These are phyloP conservation scores for Leptinotarsa juncta DNA, from an alignment of 2,888 invertebrate genomes.

Conservation along the genomic window DNA sequence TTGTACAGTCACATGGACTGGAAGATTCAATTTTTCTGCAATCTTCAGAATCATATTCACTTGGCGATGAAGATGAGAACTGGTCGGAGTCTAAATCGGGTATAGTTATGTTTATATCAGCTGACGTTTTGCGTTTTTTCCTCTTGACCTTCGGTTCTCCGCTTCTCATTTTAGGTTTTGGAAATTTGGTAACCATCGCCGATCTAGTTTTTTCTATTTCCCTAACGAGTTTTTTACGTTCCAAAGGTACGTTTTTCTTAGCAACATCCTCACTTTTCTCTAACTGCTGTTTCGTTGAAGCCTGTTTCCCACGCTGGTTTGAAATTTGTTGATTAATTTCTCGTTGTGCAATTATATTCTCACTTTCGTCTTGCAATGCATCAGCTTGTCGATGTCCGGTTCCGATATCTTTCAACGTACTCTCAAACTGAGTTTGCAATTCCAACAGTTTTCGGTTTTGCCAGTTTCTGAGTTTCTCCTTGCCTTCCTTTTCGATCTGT, in stretches of 20 bases:
- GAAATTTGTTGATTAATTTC: conserved; percentile 53
- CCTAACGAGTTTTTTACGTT: conserved; percentile 60
- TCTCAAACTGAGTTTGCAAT: conserved; percentile 68
- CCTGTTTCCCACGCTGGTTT: conserved; percentile 63
- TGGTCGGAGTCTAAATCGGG: conserved; percentile 36
- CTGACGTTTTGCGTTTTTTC: conserved; percentile 29
- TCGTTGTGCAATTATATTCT: conserved; percentile 43
- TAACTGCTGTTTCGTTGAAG: conserved; percentile 61
- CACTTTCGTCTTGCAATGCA: conserved; percentile 61
- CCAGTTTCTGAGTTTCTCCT: conserved; percentile 68
- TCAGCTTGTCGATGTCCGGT: conserved; percentile 66
- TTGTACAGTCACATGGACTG: conserved; percentile 41
- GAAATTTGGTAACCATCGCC: conserved; percentile 25
- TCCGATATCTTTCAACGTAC: conserved; percentile 68
- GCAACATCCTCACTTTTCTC: conserved; percentile 52
- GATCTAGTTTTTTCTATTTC: conserved; percentile 64
- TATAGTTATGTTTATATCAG: conserved; percentile 50
- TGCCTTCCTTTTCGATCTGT: conserved; percentile 67
- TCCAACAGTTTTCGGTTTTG: conserved; percentile 67
- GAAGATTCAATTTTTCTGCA: conserved; percentile 19
- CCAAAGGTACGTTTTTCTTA: conserved; percentile 52
- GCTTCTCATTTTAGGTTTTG: conserved; percentile 15
- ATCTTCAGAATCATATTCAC: conserved; percentile 2
- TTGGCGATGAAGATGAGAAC: not conserved
- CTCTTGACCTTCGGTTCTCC: conserved; percentile 22